Base-by-base conservation (phyloP, 1,140 invertebrate genomes). In the Tetragonula clypearis region DNA sequence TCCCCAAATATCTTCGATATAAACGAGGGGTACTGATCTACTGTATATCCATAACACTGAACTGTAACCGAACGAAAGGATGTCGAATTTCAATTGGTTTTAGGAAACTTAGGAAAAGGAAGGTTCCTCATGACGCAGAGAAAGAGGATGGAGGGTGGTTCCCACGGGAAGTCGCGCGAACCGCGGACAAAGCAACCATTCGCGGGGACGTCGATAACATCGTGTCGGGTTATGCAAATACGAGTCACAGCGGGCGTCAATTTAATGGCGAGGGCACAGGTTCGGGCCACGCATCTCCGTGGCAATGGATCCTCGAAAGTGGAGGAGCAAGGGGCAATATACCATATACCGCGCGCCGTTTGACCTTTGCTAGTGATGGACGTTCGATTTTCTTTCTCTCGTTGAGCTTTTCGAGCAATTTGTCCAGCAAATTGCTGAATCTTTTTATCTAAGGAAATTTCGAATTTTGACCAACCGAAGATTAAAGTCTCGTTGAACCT, bases 161-260 rank as follows among this genome's bases (percentile, higher is more conserved):
- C 82, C 82, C 85, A 86, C 85, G 81, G 66, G 80, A 30, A 53
- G 80, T n/a, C 58, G 21, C 77, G 66, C 76, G 66, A 55, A 21
- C 41, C 56, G 56, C 68, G 80, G 41, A 55, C 58, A 56, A 76
- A 30, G 69, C 79, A 55, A 66, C 73, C 65, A 77, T 66, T 79
- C 81, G 73, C 79, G 69, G 30, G n/a, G 76, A 87, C 82, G 88
- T 93, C 88, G 92, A 91, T 93, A 91, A 90, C 83, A 88, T 71
- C 60, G 65, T 73, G 87, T 79, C 74, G 82, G 92, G 90, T 93
- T 94, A 93, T 94, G 93, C 91, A 94, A 94, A 94, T 94, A 90
- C 83, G 82, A 87, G 87, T 91, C 93, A 80, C 94, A 94, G 93
- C 93, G 92, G 93, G 93, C 90, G 92, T 93, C 92, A 91, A 89